These are phyloP conservation scores for Eulemur albifrons DNA, from an alignment of 2,797 vertebrate genomes.

Conservation along the genomic window DNA sequence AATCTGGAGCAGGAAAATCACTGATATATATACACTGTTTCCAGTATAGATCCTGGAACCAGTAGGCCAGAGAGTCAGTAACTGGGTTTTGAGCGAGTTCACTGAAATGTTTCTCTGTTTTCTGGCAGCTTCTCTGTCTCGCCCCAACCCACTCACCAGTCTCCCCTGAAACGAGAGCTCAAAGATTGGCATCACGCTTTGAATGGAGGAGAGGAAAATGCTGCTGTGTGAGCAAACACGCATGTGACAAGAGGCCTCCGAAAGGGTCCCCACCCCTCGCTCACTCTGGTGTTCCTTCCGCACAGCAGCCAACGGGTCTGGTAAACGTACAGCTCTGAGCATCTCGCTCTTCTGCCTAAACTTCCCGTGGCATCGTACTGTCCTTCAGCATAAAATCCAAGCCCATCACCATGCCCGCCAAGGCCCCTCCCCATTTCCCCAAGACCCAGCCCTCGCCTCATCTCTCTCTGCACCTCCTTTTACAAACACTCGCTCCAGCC, in stretches of 20 bases:
- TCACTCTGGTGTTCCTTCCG: background rate
- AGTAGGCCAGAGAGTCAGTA: background rate
- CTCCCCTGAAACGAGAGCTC: background rate
- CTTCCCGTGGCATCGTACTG: background rate
- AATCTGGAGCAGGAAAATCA: background rate
- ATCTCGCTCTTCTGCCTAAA: background rate
- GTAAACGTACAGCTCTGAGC: background rate
- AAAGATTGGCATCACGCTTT: background rate
- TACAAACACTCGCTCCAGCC: background rate
- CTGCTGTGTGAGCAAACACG: background rate
- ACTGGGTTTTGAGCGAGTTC: background rate
- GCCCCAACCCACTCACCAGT: background rate
- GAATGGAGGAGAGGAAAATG: background rate
- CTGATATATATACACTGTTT: background rate
- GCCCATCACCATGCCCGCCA: background rate
- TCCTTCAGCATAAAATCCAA: background rate
- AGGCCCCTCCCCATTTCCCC: background rate
- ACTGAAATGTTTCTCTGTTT: background rate
- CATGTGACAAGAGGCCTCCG: background rate
- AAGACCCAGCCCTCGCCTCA: background rate
- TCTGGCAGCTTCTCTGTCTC: background rate
- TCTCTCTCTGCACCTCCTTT: background rate
- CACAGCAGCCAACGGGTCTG: background rate
- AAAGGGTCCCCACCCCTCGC: background rate
- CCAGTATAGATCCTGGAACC: background rate